phyloP scores from a whole-genome alignment of 2,888 invertebrate genomes.

The Caenorhabditis sp. region DNA sequence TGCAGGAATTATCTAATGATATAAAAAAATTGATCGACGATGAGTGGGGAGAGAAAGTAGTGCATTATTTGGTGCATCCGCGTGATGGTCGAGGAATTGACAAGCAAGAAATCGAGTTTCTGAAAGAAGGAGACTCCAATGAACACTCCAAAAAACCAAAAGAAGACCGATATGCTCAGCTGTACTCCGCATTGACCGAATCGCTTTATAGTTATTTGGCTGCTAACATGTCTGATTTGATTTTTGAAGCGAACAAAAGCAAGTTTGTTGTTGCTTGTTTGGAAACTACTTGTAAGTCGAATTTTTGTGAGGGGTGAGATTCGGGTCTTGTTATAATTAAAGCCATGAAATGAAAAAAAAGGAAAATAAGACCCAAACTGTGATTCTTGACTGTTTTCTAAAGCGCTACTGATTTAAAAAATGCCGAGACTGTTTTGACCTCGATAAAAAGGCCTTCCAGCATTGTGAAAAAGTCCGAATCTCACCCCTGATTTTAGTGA shows the following conservation, averaged over 20 bases:
- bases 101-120: constrained; percentile 80
- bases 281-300: constrained; percentile 43
- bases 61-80: constrained; percentile 84
- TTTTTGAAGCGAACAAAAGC: constrained; percentile 51
- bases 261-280: constrained; percentile 44
- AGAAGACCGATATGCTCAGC: constrained; percentile 54
- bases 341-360: too few relatives aligned
- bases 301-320: too few relatives aligned
- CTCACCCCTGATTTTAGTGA: too few relatives aligned
- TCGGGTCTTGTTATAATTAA: too few relatives aligned
- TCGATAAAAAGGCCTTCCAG: too few relatives aligned
- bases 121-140: constrained; percentile 71
- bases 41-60: constrained; percentile 85
- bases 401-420: too few relatives aligned
- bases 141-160: constrained; percentile 45
- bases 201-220: constrained; percentile 61
- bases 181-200: constrained; percentile 56
- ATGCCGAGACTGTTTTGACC: too few relatives aligned
- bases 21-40: constrained; percentile 74
- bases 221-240: constrained; percentile 62
- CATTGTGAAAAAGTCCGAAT: too few relatives aligned
- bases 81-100: constrained; percentile 84
- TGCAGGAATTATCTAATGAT: constrained; percentile 64
- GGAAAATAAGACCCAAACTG: too few relatives aligned
- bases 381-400: too few relatives aligned